Evolutionary conservation across 1,140 invertebrate genomes (phyloP).

Genomic region (Drepana arcuata): DNA sequence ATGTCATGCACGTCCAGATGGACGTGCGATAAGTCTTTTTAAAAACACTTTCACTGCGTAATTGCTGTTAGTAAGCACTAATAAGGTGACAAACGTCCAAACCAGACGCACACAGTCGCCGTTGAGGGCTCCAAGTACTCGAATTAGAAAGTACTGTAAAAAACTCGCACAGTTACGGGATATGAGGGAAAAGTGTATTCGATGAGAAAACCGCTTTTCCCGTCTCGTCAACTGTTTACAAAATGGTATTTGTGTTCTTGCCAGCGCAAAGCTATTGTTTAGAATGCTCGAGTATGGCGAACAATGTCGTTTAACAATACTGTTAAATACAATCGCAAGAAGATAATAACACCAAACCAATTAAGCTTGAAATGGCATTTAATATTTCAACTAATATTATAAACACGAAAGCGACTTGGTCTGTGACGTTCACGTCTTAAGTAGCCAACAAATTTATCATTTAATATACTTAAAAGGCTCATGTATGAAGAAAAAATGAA

Average conservation of each 20-base stretch:
- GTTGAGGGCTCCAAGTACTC: neutral
- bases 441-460: too few relatives aligned
- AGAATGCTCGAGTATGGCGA: neutral
- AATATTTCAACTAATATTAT: too few relatives aligned
- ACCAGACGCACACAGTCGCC: neutral
- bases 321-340: neutral
- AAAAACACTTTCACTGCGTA: conserved; percentile 53
- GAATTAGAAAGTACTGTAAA: neutral
- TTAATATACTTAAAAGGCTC: too few relatives aligned
- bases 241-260: neutral
- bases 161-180: neutral
- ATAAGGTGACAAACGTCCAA: conserved; percentile 27
- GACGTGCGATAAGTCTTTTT: conserved; percentile 37
- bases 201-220: neutral
- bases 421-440: too few relatives aligned
- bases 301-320: neutral
- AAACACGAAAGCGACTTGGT: too few relatives aligned
- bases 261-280: neutral
- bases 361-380: too few relatives aligned
- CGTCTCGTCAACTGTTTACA: neutral
- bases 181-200: neutral
- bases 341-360: neutral
- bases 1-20: conserved; percentile 25
- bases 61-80: conserved; percentile 37
- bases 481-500: too few relatives aligned